These are phyloP conservation scores for Pseudocheirus occidentalis DNA, from an alignment of 2,797 vertebrate genomes.

Conservation along the genomic window DNA sequence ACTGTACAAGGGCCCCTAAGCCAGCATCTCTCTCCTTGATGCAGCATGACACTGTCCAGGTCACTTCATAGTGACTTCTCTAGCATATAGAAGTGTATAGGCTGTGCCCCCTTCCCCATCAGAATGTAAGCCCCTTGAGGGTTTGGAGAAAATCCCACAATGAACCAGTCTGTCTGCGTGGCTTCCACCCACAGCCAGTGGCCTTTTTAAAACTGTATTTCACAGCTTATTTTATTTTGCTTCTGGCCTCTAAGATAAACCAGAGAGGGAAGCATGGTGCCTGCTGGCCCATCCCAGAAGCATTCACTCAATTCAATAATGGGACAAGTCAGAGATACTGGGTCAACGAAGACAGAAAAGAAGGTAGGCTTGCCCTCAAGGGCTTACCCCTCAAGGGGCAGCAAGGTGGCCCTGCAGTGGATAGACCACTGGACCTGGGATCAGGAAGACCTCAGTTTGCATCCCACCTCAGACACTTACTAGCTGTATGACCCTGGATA, in stretches of 20 bases:
- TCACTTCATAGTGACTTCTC: background rate
- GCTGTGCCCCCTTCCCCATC: background rate
- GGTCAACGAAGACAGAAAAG: background rate
- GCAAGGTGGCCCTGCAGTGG: background rate
- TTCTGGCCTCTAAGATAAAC: background rate
- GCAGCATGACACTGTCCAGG: background rate
- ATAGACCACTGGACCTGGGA: background rate
- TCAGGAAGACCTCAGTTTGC: background rate
- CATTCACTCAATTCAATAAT: background rate
- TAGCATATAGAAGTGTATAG: background rate
- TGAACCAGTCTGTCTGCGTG: background rate
- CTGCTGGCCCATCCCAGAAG: background rate
- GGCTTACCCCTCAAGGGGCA: background rate
- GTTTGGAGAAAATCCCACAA: background rate
- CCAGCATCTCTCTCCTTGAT: background rate
- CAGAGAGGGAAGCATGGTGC: background rate
- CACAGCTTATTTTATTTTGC: background rate
- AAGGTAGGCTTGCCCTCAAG: background rate
- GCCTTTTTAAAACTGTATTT: background rate
- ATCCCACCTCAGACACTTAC: background rate
- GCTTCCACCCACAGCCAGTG: background rate
- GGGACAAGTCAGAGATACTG: background rate
- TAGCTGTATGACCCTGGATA: background rate
- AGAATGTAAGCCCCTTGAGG: background rate
- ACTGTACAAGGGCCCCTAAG: background rate